Evolutionary conservation across 2,888 invertebrate species (phyloP).

Genomic region (Pollenia griseotomentosa): DNA sequence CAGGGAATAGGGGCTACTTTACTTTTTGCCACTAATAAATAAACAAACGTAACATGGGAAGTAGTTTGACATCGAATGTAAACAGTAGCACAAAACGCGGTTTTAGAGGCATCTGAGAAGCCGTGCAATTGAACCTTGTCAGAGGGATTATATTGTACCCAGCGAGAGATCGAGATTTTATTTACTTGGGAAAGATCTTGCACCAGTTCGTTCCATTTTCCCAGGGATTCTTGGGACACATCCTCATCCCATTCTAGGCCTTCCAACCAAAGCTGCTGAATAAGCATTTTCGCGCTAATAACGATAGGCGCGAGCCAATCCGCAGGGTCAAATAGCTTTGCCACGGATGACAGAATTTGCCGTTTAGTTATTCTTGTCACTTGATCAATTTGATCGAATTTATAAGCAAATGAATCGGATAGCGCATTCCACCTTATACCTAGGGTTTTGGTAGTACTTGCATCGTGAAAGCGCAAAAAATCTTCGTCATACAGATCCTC

Average conservation of each 20-base stretch:
- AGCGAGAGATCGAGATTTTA: neutral
- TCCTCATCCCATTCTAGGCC: neutral
- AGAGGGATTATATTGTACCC: neutral
- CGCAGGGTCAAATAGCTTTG: neutral
- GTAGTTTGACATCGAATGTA: neutral
- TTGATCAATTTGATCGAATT: neutral
- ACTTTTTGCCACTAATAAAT: slow-evolving; percentile 15
- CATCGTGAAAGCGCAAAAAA: neutral
- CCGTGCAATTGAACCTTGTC: neutral
- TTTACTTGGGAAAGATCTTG: neutral
- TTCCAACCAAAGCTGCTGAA: neutral
- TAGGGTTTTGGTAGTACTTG: neutral
- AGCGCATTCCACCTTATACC: neutral
- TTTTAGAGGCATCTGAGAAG: neutral
- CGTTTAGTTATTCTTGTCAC: neutral
- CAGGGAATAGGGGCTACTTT: neutral
- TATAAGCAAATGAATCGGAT: neutral
- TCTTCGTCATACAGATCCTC: neutral
- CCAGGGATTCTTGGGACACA: neutral
- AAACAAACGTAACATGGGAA: neutral
- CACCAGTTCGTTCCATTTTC: neutral
- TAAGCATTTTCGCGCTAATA: too few species aligned
- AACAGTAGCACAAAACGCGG: too few species aligned
- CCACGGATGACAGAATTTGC: neutral
- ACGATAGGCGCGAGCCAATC: too few species aligned